Base-by-base conservation (phyloP, 2,797 vertebrate genomes). In the Morus bassanus region DNA sequence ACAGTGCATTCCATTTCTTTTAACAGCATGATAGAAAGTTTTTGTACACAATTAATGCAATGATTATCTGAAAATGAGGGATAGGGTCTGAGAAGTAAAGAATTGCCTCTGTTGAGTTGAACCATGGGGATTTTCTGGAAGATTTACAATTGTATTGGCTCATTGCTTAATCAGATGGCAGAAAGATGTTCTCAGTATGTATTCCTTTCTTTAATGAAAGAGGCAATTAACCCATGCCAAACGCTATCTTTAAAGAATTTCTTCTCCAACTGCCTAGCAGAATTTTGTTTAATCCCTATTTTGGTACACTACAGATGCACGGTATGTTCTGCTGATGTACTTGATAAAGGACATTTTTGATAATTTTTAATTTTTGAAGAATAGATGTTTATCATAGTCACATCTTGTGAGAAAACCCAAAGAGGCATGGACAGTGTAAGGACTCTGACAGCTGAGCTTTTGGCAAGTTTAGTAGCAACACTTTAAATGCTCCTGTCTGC, bases 161-260 rank as follows among this genome's bases (percentile, higher is more conserved):
- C 98, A 98, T 98, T 98, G 98, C 97, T 98, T 98, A 98, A 97
- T 98, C 97, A 96, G 96, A 97, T 84, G 90, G 97, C 96, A 98
- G 96, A 97, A 98, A 97, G 96, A 97, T 97, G 96, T 98, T 98
- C 98, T 97, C 97, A 97, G 97, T 98, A 61, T 97, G 98, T 63
- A 91, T 94, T 97, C 94, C 54, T 97, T 97, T 97, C 88, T 96
- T 96, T 98, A 98, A 98, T 97, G 97, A 97, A 98, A 97, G 91
- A 98, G 90, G 95, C 23, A 80, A 98, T 98, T 98, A 98, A 96
- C 93, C 91, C 60, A 92, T 94, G 96, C 92, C 95, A 97, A 97
- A 97, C 70, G 30, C 80, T 96, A 46, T 97, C 96, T 92, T 96
- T 88, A 94, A 97, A 97, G 76, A 80, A 72, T 89, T 92, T 84